Evolutionary conservation across 2,113 vertebrate species (phyloP).

Genomic region (Procavia capensis): DNA sequence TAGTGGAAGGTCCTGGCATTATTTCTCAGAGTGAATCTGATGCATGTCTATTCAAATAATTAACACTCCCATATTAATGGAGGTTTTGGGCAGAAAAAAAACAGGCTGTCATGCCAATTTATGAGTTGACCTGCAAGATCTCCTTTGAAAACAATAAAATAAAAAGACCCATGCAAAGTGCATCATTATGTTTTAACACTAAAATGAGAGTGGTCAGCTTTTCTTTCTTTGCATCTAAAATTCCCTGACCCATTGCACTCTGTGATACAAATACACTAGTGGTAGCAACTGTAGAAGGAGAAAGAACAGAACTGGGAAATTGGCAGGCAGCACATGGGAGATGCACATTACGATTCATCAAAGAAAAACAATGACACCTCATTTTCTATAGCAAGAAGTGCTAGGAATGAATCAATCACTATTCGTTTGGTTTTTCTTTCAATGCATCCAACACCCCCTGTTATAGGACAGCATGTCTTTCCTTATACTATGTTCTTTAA

Average conservation of each 20-base stretch:
- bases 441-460: background rate
- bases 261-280: background rate
- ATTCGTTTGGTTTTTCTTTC: background rate
- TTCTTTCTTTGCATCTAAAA: slow-evolving; percentile 10
- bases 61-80: background rate
- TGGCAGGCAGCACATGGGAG: background rate
- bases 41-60: slow-evolving; percentile 53
- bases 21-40: background rate
- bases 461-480: background rate
- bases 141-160: slow-evolving; percentile 38
- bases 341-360: background rate
- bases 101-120: slow-evolving; percentile 16
- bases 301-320: background rate
- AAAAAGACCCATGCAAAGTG: background rate
- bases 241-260: background rate
- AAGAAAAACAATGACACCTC: slow-evolving; percentile 18
- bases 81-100: slow-evolving; percentile 55
- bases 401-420: slow-evolving; percentile 48
- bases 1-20: background rate
- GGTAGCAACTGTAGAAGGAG: background rate
- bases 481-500: background rate
- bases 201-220: background rate
- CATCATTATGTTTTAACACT: background rate
- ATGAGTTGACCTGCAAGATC: slow-evolving; percentile 18
- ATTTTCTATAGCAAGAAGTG: slow-evolving; percentile 8